These are phyloP conservation scores for Cryptosula pallasiana DNA, from an alignment of 2,888 invertebrate genomes.

Conservation along the genomic window DNA sequence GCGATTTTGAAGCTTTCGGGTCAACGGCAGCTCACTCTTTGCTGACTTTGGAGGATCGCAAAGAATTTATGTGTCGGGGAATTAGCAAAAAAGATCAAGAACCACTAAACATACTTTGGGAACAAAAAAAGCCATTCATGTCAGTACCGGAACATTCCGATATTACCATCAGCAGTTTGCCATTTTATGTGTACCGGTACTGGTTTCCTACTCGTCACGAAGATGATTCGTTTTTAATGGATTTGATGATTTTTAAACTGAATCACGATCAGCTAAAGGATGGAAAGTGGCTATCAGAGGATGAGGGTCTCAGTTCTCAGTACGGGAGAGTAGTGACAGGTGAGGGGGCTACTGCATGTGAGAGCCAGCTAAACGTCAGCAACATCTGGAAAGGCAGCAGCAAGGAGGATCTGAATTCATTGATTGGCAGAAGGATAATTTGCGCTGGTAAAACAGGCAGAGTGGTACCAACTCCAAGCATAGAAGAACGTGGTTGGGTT, in stretches of 20 bases:
- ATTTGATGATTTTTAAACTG: background rate
- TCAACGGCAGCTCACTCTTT: background rate
- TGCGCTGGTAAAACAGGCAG: background rate
- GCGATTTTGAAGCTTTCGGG: background rate
- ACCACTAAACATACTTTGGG: too few relatives aligned
- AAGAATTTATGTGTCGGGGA: background rate
- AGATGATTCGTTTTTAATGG: background rate
- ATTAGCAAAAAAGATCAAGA: too few relatives aligned
- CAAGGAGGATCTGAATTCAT: background rate
- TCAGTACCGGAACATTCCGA: background rate
- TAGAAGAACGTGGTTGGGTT: background rate
- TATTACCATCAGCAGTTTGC: background rate
- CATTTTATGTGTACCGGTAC: background rate
- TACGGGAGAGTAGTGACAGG: background rate
- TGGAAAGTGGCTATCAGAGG: background rate
- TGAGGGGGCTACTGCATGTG: background rate
- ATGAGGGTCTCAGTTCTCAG: background rate
- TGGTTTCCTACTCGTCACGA: background rate
- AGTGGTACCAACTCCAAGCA: background rate
- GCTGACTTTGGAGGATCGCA: background rate
- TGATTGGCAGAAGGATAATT: background rate
- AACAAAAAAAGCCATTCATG: background rate
- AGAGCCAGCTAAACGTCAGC: background rate
- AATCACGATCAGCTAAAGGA: background rate
- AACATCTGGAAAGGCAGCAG: background rate